Evolutionary conservation across 2,888 invertebrate genomes (phyloP).

Genomic region (Julus scandinavius): DNA sequence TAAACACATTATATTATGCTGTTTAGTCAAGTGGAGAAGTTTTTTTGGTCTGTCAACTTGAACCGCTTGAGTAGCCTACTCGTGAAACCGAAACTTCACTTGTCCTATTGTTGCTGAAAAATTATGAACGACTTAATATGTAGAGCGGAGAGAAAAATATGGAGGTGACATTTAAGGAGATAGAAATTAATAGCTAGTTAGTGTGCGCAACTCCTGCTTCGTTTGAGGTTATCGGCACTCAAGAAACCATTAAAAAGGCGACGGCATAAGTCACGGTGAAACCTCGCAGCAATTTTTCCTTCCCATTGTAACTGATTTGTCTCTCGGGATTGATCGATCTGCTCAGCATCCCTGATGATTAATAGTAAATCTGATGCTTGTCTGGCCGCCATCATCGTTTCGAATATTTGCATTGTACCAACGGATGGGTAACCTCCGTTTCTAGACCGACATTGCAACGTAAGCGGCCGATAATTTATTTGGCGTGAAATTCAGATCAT

Average conservation of each 20-base stretch:
- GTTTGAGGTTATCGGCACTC: conserved; percentile 28
- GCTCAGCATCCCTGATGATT: not conserved
- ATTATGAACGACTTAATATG: not conserved
- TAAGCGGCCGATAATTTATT: not conserved
- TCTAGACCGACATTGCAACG: not conserved
- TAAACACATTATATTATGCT: too few species aligned
- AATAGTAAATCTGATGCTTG: not conserved
- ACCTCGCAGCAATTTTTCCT: not conserved
- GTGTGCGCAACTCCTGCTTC: not conserved
- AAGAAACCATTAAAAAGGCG: not conserved
- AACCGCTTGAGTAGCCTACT: too few species aligned
- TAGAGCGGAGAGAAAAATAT: not conserved
- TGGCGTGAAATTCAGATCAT: conserved; percentile 16
- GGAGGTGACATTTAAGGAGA: not conserved
- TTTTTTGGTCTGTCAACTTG: too few species aligned
- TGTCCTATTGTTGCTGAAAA: not conserved
- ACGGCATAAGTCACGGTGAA: conserved; percentile 24
- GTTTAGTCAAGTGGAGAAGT: too few species aligned
- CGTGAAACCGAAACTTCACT: too few species aligned
- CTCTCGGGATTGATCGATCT: conserved; percentile 16
- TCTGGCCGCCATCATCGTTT: not conserved
- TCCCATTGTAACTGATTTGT: conserved; percentile 16
- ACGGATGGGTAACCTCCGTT: not conserved
- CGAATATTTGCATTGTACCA: not conserved
- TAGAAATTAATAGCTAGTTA: not conserved